Percentiles rank a stretch among this genome's conserved stretches.
Evolutionary conservation across 1,140 invertebrate genomes (phyloP).

Genomic region (Cotesia chilonis): DNA sequence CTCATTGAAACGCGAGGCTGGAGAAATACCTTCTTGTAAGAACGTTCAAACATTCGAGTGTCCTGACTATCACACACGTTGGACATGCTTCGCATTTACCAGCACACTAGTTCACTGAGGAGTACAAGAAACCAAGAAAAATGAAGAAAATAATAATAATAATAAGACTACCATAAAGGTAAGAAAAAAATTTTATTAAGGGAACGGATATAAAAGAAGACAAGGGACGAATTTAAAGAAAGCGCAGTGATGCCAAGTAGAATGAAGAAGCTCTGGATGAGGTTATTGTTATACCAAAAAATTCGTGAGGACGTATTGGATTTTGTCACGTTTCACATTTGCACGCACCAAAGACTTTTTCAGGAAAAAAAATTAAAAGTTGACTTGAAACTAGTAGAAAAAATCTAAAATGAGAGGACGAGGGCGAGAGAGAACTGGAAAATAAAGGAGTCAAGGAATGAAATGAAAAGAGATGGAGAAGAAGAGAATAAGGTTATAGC

Average conservation of each 20-base stretch:
- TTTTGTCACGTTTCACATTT: slow-evolving; percentile 60
- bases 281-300: slow-evolving; percentile 15
- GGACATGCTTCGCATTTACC: too few relatives aligned
- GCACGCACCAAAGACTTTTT: slow-evolving; percentile 52
- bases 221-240: neutral
- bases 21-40: slow-evolving; percentile 8
- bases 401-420: too few relatives aligned
- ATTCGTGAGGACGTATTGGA: slow-evolving; percentile 26
- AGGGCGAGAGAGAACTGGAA: too few relatives aligned
- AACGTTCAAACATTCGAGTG: neutral
- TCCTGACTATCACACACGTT: neutral
- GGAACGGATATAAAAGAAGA: slow-evolving; percentile 7
- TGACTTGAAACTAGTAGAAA: too few relatives aligned
- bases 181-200: slow-evolving; percentile 5
- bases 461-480: too few relatives aligned
- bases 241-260: slow-evolving; percentile 1
- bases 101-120: neutral
- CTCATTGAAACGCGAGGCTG: slow-evolving; percentile 7
- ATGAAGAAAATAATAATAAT: neutral
- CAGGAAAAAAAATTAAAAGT: slow-evolving; percentile 36
- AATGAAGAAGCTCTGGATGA: slow-evolving; percentile 4
- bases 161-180: neutral
- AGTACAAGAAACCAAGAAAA: neutral
- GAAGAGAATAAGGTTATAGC: slow-evolving; percentile 39
- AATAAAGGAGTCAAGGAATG: too few relatives aligned